A percentile compares a stretch with the other conserved stretches of the same genome.
Evolutionary conservation across 2,113 vertebrate species (phyloP).

Genomic region (Brachyhypopomus gauderio): DNA sequence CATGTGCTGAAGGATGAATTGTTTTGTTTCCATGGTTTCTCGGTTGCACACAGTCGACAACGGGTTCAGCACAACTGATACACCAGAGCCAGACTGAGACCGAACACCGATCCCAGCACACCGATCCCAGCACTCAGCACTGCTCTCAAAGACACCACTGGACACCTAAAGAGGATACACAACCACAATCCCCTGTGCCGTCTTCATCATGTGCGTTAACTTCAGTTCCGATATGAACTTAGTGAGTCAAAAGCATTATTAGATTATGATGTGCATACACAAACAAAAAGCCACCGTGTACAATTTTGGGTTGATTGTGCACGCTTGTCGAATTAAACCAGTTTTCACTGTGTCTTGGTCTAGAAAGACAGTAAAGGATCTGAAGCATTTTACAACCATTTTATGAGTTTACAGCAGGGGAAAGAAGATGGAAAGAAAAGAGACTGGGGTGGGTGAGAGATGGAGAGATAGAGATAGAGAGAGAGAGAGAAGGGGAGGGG

Average conservation of each 20-base stretch:
- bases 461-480: constrained; percentile 20
- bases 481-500: constrained; percentile 31
- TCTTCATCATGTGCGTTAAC: neutral
- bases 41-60: constrained; percentile 72
- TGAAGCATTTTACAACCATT: too few species aligned
- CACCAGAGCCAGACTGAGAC: constrained; percentile 21
- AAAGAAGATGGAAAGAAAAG: neutral
- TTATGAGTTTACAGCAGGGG: neutral
- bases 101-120: neutral
- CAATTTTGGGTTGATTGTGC: too few species aligned
- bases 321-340: too few species aligned
- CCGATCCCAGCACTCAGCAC: constrained; percentile 2
- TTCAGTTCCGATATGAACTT: neutral
- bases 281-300: too few species aligned
- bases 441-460: constrained; percentile 27
- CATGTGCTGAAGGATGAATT: constrained; percentile 64
- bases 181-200: too few species aligned
- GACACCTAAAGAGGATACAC: too few species aligned
- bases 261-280: too few species aligned
- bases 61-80: constrained; percentile 37
- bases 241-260: neutral
- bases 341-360: too few species aligned
- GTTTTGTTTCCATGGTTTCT: constrained; percentile 80
- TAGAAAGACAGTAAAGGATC: too few species aligned
- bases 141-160: too few species aligned